A percentile compares a stretch with the other conserved stretches of the same genome.
These are phyloP conservation scores for Phyllostomus hastatus DNA, from an alignment of 2,113 vertebrate genomes.

Conservation along the genomic window DNA sequence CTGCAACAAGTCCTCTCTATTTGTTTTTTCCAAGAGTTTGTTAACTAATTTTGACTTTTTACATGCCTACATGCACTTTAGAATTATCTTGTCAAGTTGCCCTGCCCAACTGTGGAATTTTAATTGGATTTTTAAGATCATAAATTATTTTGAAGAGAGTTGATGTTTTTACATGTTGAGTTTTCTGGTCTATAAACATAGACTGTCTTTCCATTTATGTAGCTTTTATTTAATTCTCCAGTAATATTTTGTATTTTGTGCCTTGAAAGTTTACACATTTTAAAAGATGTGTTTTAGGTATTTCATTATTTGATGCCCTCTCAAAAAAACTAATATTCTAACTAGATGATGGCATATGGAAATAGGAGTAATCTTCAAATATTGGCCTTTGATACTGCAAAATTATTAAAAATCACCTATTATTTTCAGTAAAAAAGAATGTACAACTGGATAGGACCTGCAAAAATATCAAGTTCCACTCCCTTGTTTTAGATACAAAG, in stretches of 20 bases:
- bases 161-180: neutral
- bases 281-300: neutral
- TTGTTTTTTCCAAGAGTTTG: neutral
- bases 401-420: neutral
- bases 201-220: neutral
- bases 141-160: neutral
- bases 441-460: neutral
- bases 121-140: neutral
- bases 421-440: neutral
- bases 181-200: neutral
- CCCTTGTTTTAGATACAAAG: neutral
- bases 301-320: neutral
- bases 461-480: neutral
- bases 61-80: neutral
- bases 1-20: neutral
- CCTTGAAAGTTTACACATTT: neutral
- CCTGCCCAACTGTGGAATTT: neutral
- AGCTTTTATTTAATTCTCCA: neutral
- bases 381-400: neutral
- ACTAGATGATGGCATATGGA: neutral
- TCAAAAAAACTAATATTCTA: neutral
- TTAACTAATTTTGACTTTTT: neutral
- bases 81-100: neutral
- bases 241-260: neutral
- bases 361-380: neutral